phyloP scores from a whole-genome alignment of 2,888 invertebrate genomes.

The Aphidius colemani region DNA sequence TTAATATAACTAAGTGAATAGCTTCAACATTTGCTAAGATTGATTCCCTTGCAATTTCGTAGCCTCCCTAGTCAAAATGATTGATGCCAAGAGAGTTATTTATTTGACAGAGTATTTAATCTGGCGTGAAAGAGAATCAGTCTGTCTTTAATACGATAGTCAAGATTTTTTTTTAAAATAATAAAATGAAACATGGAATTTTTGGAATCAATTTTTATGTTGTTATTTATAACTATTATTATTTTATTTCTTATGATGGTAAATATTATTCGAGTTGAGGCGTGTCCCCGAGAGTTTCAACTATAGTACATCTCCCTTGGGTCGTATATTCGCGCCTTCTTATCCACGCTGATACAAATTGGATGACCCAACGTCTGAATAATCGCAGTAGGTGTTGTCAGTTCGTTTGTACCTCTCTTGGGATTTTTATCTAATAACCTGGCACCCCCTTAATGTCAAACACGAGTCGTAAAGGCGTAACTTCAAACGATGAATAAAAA shows the following conservation, averaged over 20 bases:
- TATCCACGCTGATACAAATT: slow-evolving; percentile 40
- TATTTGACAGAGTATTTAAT: too few species aligned
- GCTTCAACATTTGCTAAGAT: too few species aligned
- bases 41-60: too few species aligned
- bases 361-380: slow-evolving; percentile 39
- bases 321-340: slow-evolving; percentile 33
- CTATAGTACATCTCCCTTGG: slow-evolving; percentile 24
- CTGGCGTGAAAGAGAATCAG: too few species aligned
- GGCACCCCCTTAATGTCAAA: slow-evolving; percentile 31
- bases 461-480: slow-evolving; percentile 30
- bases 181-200: background rate
- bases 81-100: too few species aligned
- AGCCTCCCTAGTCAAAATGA: too few species aligned
- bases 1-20: too few species aligned
- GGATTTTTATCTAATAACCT: slow-evolving; percentile 39
- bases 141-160: background rate
- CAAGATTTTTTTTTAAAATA: background rate
- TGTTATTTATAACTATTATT: too few species aligned
- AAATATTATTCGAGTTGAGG: background rate
- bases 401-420: slow-evolving; percentile 27
- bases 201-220: background rate
- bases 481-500: slow-evolving; percentile 25
- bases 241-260: too few species aligned
- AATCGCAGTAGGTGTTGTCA: slow-evolving; percentile 34
- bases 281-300: slow-evolving; percentile 17